Conservation (phyloP, 2,797 vertebrate genomes). For the Pachyuromys duprasi region DNA sequence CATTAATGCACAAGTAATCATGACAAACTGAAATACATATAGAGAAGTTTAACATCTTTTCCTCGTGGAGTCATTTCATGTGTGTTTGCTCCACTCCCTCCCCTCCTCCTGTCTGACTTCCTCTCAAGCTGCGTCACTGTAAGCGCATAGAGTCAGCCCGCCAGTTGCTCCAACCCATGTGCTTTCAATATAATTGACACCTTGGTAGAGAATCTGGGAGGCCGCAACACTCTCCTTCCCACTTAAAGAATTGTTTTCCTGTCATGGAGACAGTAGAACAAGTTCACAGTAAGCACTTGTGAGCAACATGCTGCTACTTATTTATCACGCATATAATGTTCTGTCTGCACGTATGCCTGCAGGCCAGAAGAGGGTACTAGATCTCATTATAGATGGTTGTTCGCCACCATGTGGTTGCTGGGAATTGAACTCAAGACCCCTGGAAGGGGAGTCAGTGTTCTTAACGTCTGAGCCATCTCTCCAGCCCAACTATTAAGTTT, state of each 20-base stretch:
- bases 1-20: background rate
- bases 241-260: background rate
- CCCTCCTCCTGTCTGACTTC: background rate
- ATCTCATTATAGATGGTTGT: too few species aligned
- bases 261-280: background rate
- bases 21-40: background rate
- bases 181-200: background rate
- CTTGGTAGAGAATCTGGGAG: background rate
- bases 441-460: too few species aligned
- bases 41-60: background rate
- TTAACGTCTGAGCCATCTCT: too few species aligned
- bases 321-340: too few species aligned
- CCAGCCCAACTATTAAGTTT: background rate
- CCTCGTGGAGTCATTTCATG: background rate
- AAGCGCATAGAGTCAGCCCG: background rate
- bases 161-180: fast-evolving
- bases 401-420: too few species aligned
- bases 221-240: background rate
- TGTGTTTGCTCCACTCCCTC: background rate
- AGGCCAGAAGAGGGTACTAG: too few species aligned
- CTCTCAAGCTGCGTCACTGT: background rate
- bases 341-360: too few species aligned
- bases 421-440: too few species aligned
- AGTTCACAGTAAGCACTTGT: slow-evolving; percentile 1
- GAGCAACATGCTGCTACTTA: slow-evolving; percentile 43